These are phyloP conservation scores for Thinocorus orbignyianus DNA, from an alignment of 2,113 vertebrate species.

Conservation along the genomic window DNA sequence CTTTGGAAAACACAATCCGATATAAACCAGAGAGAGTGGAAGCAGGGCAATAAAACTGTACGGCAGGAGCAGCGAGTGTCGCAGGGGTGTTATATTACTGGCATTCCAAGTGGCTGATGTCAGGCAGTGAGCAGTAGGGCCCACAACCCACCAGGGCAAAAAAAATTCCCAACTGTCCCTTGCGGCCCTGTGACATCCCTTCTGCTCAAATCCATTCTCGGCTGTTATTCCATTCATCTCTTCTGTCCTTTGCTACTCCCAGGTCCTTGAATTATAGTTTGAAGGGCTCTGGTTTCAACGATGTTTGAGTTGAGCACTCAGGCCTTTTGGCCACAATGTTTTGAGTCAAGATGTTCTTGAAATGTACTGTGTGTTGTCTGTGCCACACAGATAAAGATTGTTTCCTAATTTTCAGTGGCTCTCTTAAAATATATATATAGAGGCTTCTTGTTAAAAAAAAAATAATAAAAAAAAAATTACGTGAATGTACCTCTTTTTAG, in stretches of 20 bases:
- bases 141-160: neutral
- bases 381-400: neutral
- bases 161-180: conserved; percentile 1
- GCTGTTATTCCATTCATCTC: neutral
- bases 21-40: conserved; percentile 64
- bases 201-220: neutral
- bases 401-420: neutral
- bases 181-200: conserved; percentile 3
- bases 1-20: conserved; percentile 70
- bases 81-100: conserved; percentile 58
- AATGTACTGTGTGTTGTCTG: neutral
- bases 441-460: neutral
- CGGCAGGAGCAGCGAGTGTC: conserved; percentile 27
- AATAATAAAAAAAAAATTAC: neutral
- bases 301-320: neutral
- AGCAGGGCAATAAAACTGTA: conserved; percentile 64
- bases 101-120: conserved; percentile 52
- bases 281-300: conserved; percentile 53
- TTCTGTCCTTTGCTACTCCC: conserved; percentile 1
- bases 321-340: neutral
- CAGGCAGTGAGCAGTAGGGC: neutral
- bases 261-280: neutral
- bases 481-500: neutral
- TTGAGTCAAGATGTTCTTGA: neutral
- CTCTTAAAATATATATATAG: neutral